Evolutionary conservation across 2,888 invertebrate species (phyloP).

Genomic region (Lypha dubia): DNA sequence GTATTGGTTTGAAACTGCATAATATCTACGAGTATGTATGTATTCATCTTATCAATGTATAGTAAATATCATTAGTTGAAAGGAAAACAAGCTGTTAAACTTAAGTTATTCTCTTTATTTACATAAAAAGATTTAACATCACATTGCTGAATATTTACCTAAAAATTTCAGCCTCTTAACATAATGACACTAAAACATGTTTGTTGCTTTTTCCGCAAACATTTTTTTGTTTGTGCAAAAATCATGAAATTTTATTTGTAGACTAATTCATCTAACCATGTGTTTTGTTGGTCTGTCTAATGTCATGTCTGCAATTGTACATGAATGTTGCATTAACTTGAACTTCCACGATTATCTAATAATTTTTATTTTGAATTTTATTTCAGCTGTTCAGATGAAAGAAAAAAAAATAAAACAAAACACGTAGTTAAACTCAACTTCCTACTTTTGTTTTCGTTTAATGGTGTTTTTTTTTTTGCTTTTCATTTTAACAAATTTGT

Average conservation of each 20-base stretch:
- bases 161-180: slow-evolving; percentile 61
- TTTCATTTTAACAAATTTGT: slow-evolving; percentile 9
- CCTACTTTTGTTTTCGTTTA: slow-evolving; percentile 43
- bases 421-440: slow-evolving; percentile 46
- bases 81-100: neutral
- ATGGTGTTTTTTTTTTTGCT: neutral
- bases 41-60: no score
- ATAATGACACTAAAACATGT: slow-evolving; percentile 65
- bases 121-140: neutral
- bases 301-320: slow-evolving; percentile 25
- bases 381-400: slow-evolving; percentile 42
- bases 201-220: neutral
- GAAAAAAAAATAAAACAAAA: neutral
- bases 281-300: slow-evolving; percentile 4
- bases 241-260: slow-evolving; percentile 22
- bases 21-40: no score
- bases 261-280: neutral
- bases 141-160: slow-evolving; percentile 24
- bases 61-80: neutral
- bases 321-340: slow-evolving; percentile 58
- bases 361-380: slow-evolving; percentile 23
- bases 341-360: slow-evolving; percentile 72
- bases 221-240: neutral
- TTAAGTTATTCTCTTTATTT: neutral
- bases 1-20: no score